Evolutionary conservation across 2,888 invertebrate genomes (phyloP), one percentile per base, ranked within the genome.

Genomic region (Chrysina gloriosa): DNA sequence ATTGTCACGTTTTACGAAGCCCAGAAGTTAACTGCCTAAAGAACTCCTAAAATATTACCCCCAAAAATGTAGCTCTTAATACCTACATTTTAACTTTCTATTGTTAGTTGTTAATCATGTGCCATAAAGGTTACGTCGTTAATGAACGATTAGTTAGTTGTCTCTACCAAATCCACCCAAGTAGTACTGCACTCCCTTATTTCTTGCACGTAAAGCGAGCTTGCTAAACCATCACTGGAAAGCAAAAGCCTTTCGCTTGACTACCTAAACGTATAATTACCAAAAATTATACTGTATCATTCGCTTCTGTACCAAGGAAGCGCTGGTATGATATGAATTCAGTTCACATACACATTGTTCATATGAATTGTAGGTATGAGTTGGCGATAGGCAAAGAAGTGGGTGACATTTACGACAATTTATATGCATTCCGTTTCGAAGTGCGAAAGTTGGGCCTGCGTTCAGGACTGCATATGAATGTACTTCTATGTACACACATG

Each of bases 401-500:
- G 58, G 36, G 21, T 39, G 25, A 23, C 58, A 42, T 58, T 58
- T 58, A 58, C 58, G 14, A 23, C 39, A 58, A 58, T 58, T 58
- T 58, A 58, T 58, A 58, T 58, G 58, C 39, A 39, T 23, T 39
- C 39, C 58, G 39, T n/a, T 39, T 39, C 3, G 7, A 39, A 58
- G 11, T 39, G 39, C 39, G 42, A 58, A 39, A 11, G 39, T 58
- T 58, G 25, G 6, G 14, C 31, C 58, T 39, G 25, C 5, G 42
- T 58, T 25, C 39, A 14, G 39, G 27, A 39, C 54, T 54, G 34
- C 14, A 23, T 34, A 36, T 34, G 34, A 19, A 36, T 39, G 23
- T 25, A 25, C 25, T 6, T 23, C 11, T 5, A n/a, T 39, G n/a
- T 39, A 27, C 14, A 39, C 11, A 16, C 19, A 39, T 34, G 34